Conservation (phyloP, 2,888 invertebrate genomes). For the Dynastes tityus region DNA sequence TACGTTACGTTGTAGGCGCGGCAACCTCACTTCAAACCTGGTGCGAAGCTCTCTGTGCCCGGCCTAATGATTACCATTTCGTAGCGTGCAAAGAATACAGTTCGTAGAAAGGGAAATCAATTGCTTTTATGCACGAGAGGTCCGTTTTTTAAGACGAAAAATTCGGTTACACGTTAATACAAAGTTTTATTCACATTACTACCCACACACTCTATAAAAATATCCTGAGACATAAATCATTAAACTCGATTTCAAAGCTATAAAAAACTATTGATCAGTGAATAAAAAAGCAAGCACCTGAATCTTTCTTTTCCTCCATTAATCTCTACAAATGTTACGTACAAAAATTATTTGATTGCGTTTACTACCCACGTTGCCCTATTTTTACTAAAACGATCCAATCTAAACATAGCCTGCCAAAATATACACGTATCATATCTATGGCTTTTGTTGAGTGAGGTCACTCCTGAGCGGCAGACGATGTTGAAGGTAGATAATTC, state of each 20-base stretch:
- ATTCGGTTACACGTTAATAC: too few species aligned
- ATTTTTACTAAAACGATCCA: constrained; percentile 5
- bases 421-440: constrained; percentile 16
- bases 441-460: constrained; percentile 7
- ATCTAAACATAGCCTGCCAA: background rate
- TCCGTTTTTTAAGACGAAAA: too few species aligned
- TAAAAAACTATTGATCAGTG: background rate
- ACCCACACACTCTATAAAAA: background rate
- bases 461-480: background rate
- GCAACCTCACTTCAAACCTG: too few species aligned
- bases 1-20: too few species aligned
- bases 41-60: too few species aligned
- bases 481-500: too few species aligned
- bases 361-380: background rate
- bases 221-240: background rate
- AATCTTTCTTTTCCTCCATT: background rate
- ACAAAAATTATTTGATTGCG: background rate
- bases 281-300: background rate
- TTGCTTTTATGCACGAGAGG: too few species aligned
- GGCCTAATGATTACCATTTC: too few species aligned
- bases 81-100: too few species aligned
- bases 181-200: too few species aligned
- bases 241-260: background rate
- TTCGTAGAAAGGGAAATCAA: too few species aligned
- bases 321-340: background rate